These are phyloP conservation scores for Clarias fuscus DNA, from an alignment of 2,797 vertebrate species.

Conservation along the genomic window DNA sequence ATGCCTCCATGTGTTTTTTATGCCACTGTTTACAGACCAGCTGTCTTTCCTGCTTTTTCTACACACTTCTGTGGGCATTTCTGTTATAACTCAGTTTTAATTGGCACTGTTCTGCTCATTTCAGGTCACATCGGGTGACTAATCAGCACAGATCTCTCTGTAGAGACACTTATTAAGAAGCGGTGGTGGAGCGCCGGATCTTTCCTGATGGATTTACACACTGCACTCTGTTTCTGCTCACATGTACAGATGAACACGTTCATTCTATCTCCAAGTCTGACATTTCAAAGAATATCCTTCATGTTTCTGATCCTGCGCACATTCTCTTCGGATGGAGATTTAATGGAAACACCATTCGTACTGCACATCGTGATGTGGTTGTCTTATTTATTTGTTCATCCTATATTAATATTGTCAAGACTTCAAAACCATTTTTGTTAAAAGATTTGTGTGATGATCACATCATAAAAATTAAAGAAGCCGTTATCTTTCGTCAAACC, in stretches of 20 bases:
- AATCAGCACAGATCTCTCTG: not conserved
- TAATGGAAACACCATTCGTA: not conserved
- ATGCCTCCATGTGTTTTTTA: not conserved
- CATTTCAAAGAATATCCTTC: not conserved
- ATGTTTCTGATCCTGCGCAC: not conserved
- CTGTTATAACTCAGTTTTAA: not conserved
- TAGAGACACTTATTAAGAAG: not conserved
- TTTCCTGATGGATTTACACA: not conserved
- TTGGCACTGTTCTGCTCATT: not conserved
- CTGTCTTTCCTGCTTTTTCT: not conserved
- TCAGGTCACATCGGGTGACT: not conserved
- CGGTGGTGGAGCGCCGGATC: not conserved
- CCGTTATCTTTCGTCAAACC: not conserved
- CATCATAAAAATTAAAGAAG: not conserved
- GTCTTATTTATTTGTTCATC: not conserved
- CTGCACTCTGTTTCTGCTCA: not conserved
- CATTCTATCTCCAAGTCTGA: not conserved
- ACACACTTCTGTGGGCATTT: not conserved
- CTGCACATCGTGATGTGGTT: not conserved
- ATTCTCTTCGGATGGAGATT: not conserved
- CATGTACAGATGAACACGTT: not conserved
- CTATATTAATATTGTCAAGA: not conserved
- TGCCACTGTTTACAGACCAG: not conserved
- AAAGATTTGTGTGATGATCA: too few relatives aligned
- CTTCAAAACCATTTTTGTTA: too few relatives aligned